These are phyloP conservation scores for Probosciger aterrimus DNA, from an alignment of 2,113 vertebrate species.

Conservation along the genomic window DNA sequence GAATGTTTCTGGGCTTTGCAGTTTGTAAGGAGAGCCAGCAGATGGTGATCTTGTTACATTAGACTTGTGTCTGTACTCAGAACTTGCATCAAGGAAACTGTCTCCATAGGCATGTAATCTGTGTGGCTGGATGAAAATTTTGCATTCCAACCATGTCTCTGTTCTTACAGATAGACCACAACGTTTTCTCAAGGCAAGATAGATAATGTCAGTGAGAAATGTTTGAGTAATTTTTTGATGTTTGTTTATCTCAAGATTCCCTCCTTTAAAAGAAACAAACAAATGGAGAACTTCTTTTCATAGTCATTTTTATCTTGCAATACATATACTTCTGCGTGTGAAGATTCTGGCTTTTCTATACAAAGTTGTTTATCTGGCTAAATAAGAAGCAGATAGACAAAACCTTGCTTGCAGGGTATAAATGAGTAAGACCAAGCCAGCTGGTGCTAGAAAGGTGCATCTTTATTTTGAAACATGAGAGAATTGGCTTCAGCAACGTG, in stretches of 20 bases:
- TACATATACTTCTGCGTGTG: neutral
- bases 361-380: neutral
- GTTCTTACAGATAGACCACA: neutral
- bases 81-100: fast-evolving
- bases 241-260: conserved; percentile 7
- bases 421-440: neutral
- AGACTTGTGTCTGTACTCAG: neutral
- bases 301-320: neutral
- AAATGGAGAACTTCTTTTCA: neutral
- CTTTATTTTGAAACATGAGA: neutral
- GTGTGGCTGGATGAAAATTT: neutral
- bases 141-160: neutral
- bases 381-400: neutral
- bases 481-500: neutral
- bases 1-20: neutral
- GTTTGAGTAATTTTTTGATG: neutral
- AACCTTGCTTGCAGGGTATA: neutral
- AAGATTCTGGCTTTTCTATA: neutral
- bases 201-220: neutral
- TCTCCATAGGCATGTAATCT: fast-evolving
- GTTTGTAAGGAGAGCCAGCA: conserved; percentile 47
- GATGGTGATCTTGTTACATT: conserved; percentile 57
- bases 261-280: neutral
- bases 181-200: neutral
- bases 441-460: neutral